Evolutionary conservation across 1,140 invertebrate species (phyloP).

Genomic region (Papilio machaon): DNA sequence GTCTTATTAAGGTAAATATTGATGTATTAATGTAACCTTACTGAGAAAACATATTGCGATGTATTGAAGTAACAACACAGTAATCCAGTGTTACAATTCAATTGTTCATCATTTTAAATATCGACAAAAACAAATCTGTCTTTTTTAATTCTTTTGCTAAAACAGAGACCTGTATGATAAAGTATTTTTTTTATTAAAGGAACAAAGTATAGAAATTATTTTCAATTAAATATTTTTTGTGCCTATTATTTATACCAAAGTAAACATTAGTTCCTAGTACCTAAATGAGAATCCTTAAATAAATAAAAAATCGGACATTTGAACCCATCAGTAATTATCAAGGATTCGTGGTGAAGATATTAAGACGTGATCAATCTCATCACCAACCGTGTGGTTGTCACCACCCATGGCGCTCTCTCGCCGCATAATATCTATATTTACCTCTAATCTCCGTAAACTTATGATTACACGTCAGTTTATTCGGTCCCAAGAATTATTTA

Average conservation of each 20-base stretch:
- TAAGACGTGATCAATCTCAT: conserved; percentile 45
- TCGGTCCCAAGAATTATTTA: conserved; percentile 68
- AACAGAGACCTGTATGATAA: too few relatives aligned
- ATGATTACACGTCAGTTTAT: conserved; percentile 77
- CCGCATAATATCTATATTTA: conserved; percentile 76
- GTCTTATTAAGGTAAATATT: too few relatives aligned
- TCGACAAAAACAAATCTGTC: too few relatives aligned
- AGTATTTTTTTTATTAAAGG: too few relatives aligned
- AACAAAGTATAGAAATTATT: too few relatives aligned
- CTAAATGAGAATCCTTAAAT: not conserved
- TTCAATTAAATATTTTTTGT: not conserved
- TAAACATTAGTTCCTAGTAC: not conserved
- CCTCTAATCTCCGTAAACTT: conserved; percentile 63
- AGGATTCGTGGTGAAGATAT: not conserved
- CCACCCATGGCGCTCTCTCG: conserved; percentile 63
- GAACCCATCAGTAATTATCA: not conserved
- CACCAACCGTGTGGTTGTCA: conserved; percentile 43
- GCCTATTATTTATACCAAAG: not conserved
- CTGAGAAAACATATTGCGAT: too few relatives aligned
- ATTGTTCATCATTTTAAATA: too few relatives aligned
- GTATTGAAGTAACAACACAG: too few relatives aligned
- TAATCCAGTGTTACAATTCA: too few relatives aligned
- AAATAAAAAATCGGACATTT: conserved; percentile 6
- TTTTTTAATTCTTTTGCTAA: too few relatives aligned
- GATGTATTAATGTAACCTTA: too few relatives aligned